phyloP scores from a whole-genome alignment of 2,113 vertebrate genomes.

The Girardinichthys multiradiatus region DNA sequence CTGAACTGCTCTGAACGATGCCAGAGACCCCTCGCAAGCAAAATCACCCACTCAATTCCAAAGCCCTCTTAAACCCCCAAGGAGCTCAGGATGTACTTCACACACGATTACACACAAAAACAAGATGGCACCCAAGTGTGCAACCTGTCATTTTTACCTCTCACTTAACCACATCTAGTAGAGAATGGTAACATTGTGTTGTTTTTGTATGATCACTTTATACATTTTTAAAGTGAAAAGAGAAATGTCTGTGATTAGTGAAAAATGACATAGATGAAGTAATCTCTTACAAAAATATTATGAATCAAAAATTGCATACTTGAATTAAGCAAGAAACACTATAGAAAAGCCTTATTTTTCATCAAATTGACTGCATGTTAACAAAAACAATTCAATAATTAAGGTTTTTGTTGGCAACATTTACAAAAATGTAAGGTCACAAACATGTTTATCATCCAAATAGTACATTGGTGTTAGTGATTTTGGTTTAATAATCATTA shows the following conservation, averaged over 20 bases:
- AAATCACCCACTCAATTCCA: slow-evolving; percentile 56
- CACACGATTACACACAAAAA: slow-evolving; percentile 69
- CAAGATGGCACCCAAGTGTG: slow-evolving; percentile 65
- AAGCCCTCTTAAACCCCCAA: slow-evolving; percentile 46
- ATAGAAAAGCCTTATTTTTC: no score
- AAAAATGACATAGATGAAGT: background rate
- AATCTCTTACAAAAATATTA: background rate
- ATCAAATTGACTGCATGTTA: no score
- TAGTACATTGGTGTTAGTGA: no score
- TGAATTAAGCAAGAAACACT: no score
- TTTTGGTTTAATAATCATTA: no score
- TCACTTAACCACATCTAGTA: slow-evolving; percentile 39
- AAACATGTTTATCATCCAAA: no score
- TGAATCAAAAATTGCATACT: no score
- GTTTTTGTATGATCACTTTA: slow-evolving; percentile 4
- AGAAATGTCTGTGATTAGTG: background rate
- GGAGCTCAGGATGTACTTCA: slow-evolving; percentile 69
- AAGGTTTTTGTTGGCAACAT: no score
- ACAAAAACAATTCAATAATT: no score
- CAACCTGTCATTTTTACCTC: slow-evolving; percentile 59
- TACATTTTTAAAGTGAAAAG: slow-evolving; percentile 8
- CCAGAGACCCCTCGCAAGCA: slow-evolving; percentile 39
- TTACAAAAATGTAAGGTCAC: no score
- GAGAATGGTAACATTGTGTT: slow-evolving; percentile 9
- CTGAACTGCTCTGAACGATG: slow-evolving; percentile 49